Percentiles rank a stretch among this genome's conserved stretches.
Evolutionary conservation across 2,888 invertebrate species (phyloP).

Genomic region (Zeuzera pyrina): DNA sequence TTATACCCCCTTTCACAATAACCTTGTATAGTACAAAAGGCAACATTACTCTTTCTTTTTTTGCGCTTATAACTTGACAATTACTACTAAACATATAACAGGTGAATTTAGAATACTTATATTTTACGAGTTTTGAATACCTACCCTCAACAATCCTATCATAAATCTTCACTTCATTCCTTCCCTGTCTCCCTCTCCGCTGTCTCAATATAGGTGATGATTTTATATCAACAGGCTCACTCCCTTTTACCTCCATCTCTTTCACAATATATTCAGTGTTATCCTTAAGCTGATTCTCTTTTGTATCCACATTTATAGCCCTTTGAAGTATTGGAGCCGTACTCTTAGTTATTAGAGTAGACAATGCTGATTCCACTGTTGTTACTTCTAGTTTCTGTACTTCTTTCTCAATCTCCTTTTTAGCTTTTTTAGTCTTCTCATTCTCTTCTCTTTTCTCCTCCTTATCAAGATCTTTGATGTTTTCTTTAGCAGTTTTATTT

Average conservation of each 20-base stretch:
- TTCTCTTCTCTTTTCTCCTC: conserved; percentile 1
- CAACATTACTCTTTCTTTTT: too few species aligned
- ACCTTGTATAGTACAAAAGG: too few species aligned
- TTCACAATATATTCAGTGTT: conserved; percentile 25
- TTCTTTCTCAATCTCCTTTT: conserved; percentile 5
- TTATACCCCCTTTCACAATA: too few species aligned
- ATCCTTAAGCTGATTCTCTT: conserved; percentile 12
- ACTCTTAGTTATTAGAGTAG: conserved; percentile 23
- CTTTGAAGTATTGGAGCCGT: conserved; percentile 29
- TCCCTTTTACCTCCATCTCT: conserved; percentile 23
- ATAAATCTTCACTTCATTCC: conserved; percentile 65
- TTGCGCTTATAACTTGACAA: too few species aligned
- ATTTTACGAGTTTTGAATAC: too few species aligned
- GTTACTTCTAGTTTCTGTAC: conserved; percentile 11
- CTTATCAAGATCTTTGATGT: neutral
- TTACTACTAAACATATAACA: too few species aligned
- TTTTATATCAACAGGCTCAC: conserved; percentile 59
- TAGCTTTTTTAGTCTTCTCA: neutral
- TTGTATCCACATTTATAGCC: conserved; percentile 19
- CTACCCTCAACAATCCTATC: conserved; percentile 65
- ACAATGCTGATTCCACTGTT: conserved; percentile 27
- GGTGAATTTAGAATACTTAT: too few species aligned
- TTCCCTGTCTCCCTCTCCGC: conserved; percentile 50
- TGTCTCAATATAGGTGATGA: conserved; percentile 47
- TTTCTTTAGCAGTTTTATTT: conserved; percentile 20